Base-by-base conservation (phyloP, 1,140 invertebrate species). In the Pemphigus obesinymphae region DNA sequence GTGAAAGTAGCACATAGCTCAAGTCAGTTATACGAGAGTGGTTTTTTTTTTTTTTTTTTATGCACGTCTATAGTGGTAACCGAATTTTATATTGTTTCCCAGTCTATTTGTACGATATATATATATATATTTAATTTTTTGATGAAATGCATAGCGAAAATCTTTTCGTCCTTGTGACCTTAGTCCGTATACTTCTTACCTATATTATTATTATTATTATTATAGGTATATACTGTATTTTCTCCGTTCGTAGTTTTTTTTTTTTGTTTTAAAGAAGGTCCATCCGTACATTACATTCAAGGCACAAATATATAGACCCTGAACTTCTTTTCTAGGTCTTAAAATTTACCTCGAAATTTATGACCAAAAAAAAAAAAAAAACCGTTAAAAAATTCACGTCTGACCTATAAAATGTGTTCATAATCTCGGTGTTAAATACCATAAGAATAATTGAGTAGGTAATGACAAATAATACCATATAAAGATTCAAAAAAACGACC, bases 1-100 rank as follows among this genome's bases (percentile, higher is more conserved):
- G 76, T 80, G 76, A 80, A 80, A 80, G 76, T 80, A 80, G 76
- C 76, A 80, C 76, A 61, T 80, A 61, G 76, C 53, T 43, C 23
- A 58, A 61, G 53, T 80, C 29, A 23, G 55, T 43, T 80, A n/a
- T n/a, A 80, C 40, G 76, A 80, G 76, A 80, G 73, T 37, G 73
- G 73, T 61, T 43, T 40, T 40, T 3, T 40, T 40, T 40, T 40
- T 40, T 40, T 40, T 40, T 40, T 40, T 43, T 29, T 80, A 43
- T 61, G 76, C 55, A 31, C 37, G 15, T 80, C 37, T 80, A 31
- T 50, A 17, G 15, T 7, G 70, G 45, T 31, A 73, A 31, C 43
- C 26, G 70, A 31, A 50, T 73, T 73, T 73, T 73, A n/a, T n/a
- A 73, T 73, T 73, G 70, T 73, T n/a, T 48, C 43, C 17, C 43